phyloP scores from a whole-genome alignment of 2,113 vertebrate genomes.

The Seriola aureovittata region DNA sequence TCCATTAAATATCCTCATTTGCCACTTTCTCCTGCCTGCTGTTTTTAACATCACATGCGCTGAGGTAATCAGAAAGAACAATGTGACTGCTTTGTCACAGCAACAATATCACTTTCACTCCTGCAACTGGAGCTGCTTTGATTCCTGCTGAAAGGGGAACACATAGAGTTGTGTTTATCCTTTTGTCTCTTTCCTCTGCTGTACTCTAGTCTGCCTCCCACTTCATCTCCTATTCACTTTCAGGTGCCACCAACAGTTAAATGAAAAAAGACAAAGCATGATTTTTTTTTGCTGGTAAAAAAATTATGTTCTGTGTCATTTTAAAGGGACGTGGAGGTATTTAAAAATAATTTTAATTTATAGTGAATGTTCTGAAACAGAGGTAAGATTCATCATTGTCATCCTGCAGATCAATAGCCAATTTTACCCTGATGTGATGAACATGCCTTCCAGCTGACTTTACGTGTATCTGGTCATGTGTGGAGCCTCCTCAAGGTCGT shows the following conservation, averaged over 20 bases:
- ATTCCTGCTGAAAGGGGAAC: slow-evolving; percentile 73
- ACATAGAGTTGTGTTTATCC: slow-evolving; percentile 69
- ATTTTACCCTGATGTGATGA: slow-evolving; percentile 52
- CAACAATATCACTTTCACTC: slow-evolving; percentile 74
- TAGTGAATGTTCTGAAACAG: background rate
- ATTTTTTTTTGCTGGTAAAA: slow-evolving; percentile 17
- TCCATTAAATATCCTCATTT: slow-evolving; percentile 69
- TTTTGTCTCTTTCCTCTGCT: slow-evolving; percentile 64
- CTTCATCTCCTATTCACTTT: slow-evolving; percentile 66
- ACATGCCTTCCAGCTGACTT: slow-evolving; percentile 24
- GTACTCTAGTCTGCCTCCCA: slow-evolving; percentile 54
- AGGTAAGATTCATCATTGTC: slow-evolving; percentile 8
- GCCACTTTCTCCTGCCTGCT: slow-evolving; percentile 46
- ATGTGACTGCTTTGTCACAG: slow-evolving; percentile 74
- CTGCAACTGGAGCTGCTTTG: slow-evolving; percentile 68
- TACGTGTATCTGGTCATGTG: slow-evolving; percentile 27
- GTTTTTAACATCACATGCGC: slow-evolving; percentile 60
- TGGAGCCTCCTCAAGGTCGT: slow-evolving; percentile 48
- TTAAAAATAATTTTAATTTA: slow-evolving; percentile 36
- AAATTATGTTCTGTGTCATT: slow-evolving; percentile 3
- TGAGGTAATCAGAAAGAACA: slow-evolving; percentile 74
- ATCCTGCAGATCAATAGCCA: slow-evolving; percentile 56
- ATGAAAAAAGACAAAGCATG: slow-evolving; percentile 24
- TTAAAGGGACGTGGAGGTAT: background rate
- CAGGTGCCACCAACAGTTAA: slow-evolving; percentile 45